Percentiles rank a stretch among this genome's conserved stretches.
Evolutionary conservation across 2,888 invertebrate species (phyloP).

Genomic region (Neoitamus cyanurus): DNA sequence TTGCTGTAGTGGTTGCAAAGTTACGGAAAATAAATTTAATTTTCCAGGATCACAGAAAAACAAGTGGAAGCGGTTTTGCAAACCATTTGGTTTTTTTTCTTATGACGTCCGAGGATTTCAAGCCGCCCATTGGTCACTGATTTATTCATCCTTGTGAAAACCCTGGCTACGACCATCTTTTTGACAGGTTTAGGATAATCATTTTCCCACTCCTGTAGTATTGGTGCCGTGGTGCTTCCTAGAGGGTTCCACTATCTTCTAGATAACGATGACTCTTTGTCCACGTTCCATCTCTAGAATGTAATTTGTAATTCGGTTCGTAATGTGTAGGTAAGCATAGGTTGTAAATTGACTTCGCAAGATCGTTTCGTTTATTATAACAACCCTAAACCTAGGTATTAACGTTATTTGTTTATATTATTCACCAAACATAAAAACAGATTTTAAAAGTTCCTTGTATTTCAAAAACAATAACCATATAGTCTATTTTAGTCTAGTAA

Average conservation of each 20-base stretch:
- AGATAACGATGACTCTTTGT: too few relatives aligned
- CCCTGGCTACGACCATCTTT: neutral
- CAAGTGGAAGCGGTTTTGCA: neutral
- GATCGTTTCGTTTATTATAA: neutral
- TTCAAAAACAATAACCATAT: too few relatives aligned
- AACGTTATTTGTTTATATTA: too few relatives aligned
- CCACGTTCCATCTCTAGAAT: too few relatives aligned
- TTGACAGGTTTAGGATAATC: neutral
- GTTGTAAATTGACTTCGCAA: too few relatives aligned
- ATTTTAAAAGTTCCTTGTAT: too few relatives aligned
- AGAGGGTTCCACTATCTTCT: too few relatives aligned
- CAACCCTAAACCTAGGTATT: too few relatives aligned
- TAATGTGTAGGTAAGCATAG: too few relatives aligned
- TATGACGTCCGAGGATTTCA: neutral
- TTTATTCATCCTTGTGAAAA: neutral
- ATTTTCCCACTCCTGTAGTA: neutral
- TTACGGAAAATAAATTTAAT: constrained; percentile 24
- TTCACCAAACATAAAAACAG: too few relatives aligned
- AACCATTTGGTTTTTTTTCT: neutral
- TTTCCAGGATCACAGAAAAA: neutral
- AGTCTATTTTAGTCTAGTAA: too few relatives aligned
- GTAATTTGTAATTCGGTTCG: too few relatives aligned
- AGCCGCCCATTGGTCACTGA: neutral
- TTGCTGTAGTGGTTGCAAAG: neutral
- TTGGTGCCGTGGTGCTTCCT: neutral